Evolutionary conservation across 2,797 vertebrate species (phyloP).

Genomic region (Semaprochilodus insignis): DNA sequence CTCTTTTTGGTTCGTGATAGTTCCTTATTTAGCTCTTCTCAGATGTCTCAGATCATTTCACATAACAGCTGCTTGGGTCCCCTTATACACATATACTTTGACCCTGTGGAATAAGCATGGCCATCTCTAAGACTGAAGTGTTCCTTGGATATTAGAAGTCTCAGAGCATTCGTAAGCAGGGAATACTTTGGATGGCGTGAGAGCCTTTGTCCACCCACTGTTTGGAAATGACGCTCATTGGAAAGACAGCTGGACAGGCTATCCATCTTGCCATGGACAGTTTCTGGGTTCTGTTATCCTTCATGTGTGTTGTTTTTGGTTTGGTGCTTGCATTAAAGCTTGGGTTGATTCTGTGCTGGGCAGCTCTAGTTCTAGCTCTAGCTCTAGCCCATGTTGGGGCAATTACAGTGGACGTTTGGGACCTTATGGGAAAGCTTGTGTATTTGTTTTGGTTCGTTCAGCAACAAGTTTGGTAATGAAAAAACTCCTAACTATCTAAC

Average conservation of each 20-base stretch:
- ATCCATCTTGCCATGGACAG: background rate
- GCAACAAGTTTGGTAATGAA: background rate
- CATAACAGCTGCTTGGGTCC: no score
- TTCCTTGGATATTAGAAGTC: background rate
- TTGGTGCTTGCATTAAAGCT: background rate
- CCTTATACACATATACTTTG: background rate
- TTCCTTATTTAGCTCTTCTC: no score
- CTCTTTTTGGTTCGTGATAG: no score
- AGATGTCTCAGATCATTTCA: no score
- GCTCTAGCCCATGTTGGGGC: background rate
- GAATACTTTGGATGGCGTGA: background rate
- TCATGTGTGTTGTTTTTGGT: background rate
- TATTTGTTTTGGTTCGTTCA: no score
- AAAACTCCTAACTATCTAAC: background rate
- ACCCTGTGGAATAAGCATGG: background rate
- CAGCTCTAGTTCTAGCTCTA: background rate
- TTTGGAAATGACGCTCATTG: background rate
- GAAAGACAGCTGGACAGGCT: background rate
- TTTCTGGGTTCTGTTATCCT: background rate
- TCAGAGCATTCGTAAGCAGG: background rate
- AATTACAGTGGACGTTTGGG: background rate
- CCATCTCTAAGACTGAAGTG: background rate
- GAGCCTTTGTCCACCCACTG: background rate
- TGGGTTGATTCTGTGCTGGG: background rate
- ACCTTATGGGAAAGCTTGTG: no score